phyloP scores from a whole-genome alignment of 2,888 invertebrate genomes.

The Trypoxylon attenuatum region DNA sequence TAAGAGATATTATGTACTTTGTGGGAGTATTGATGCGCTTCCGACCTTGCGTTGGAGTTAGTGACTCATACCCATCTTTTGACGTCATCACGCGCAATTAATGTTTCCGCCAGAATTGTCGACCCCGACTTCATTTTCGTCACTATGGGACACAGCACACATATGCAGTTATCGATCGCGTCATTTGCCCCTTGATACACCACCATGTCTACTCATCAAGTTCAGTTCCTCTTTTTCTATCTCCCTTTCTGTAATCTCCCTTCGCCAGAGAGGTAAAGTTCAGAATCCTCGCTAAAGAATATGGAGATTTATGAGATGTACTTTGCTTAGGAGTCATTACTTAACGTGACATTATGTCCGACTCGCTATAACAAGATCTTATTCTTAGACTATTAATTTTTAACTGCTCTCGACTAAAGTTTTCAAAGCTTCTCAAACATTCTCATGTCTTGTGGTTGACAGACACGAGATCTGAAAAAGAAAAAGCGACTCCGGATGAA shows the following conservation, averaged over 20 bases:
- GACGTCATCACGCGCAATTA: slow-evolving; percentile 33
- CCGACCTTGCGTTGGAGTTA: slow-evolving; percentile 11
- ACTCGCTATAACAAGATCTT: neutral
- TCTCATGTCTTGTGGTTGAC: neutral
- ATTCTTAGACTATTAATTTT: neutral
- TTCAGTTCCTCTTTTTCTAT: neutral
- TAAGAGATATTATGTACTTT: neutral
- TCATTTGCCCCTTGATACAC: neutral
- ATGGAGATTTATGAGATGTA: neutral
- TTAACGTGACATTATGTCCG: neutral
- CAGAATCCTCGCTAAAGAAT: neutral
- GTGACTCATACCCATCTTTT: neutral
- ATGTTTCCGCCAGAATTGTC: slow-evolving; percentile 38
- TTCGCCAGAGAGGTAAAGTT: neutral
- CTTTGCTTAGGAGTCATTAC: neutral
- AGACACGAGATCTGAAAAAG: neutral
- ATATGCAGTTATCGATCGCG: neutral
- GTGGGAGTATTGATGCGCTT: slow-evolving; percentile 16
- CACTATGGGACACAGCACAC: neutral
- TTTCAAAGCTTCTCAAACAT: neutral
- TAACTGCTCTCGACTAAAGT: neutral
- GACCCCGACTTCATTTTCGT: slow-evolving; percentile 18
- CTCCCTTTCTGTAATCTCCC: neutral
- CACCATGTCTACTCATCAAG: neutral
- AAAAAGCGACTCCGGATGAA: neutral